Percentiles rank a stretch among this genome's conserved stretches.
These are phyloP conservation scores for Eudyptes chrysolophus DNA, from an alignment of 2,113 vertebrate species.

Conservation along the genomic window DNA sequence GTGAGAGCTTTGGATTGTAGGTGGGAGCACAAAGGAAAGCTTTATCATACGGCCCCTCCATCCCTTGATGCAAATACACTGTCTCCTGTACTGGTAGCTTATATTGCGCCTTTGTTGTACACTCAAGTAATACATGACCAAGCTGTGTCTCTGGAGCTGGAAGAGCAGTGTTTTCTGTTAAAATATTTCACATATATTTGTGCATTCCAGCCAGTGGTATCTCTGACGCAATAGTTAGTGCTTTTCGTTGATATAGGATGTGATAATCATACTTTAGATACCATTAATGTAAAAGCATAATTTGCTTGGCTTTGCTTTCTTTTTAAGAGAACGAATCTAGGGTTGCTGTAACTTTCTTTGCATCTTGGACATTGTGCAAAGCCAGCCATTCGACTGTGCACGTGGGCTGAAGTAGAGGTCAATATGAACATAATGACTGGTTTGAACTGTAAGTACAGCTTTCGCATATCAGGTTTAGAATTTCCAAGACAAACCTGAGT, in stretches of 20 bases:
- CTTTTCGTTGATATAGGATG: neutral
- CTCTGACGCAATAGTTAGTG: neutral
- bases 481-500: neutral
- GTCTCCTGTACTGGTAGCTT: neutral
- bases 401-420: neutral
- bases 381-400: rapidly evolving
- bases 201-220: neutral
- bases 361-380: neutral
- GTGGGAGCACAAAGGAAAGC: neutral
- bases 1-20: neutral
- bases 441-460: neutral
- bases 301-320: neutral
- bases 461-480: neutral
- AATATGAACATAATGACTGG: neutral
- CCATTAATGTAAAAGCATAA: neutral
- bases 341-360: neutral
- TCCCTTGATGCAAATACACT: neutral
- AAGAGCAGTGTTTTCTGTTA: neutral
- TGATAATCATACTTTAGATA: neutral
- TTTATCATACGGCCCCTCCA: neutral
- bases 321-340: neutral
- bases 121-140: neutral
- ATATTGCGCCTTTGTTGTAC: neutral
- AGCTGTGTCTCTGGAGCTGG: neutral
- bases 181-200: neutral